Evolutionary conservation across 2,113 vertebrate genomes (phyloP), one percentile per base, ranked within the genome.

Genomic region (Oophaga pumilio): DNA sequence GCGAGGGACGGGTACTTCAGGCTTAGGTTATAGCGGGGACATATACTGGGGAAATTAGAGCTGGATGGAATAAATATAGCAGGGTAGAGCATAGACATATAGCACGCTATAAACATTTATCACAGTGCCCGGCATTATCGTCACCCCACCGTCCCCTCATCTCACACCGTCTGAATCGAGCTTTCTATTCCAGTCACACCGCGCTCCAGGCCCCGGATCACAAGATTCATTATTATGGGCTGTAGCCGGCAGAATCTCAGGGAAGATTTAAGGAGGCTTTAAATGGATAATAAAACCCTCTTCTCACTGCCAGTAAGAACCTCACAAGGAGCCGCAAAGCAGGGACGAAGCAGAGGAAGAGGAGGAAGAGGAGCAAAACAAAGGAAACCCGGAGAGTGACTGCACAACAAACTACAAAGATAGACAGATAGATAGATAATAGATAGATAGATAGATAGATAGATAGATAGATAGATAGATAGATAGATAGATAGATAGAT

Each of bases 221-320:
- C 24, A 82, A 74, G 68, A 87, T 71, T 87, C 79, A 87, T 82
- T 73, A 87, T 82, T 87, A 74, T 78, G 53, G 66, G 86, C 20
- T 82, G 68, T 82, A 76, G 66, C 86, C 86, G 74, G 68, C 28
- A 43, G 52, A 87, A 82, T 74, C 78, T 71, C 77, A 87, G 22
- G 74, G 77, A 87, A 87, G 86, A 81, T 87, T 82, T 87, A 87
- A 87, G 78, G 79, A 79, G 66, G 85, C 53, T 82, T 82, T 82
- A 87, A 74, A 26, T 82, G 68, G 78, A 81, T 87, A 87, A 87
- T 87, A 73, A 87, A 87, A 87, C 18, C 85, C 85, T 87, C 77
- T 81, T 56, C 76, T 49, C 57, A 14, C 62, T 59, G 49, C 62
- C 53, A 81, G 24, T 18, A 59, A 87, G 81, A 80, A 59, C 85